Conservation (phyloP, 2,888 invertebrate genomes). For the Melanophora roralis region DNA sequence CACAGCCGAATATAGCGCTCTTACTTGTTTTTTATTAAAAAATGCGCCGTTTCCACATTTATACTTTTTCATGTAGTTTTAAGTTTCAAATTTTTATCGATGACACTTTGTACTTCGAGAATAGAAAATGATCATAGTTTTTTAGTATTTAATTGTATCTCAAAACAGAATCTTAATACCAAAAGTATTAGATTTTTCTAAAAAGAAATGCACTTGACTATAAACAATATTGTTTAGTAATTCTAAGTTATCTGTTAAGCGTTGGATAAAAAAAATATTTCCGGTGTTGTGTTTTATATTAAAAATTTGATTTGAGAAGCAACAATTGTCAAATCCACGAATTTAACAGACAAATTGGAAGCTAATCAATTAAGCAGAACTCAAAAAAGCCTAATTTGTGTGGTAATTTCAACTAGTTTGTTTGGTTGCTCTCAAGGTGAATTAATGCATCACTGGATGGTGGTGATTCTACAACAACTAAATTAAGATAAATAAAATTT, state of each 20-base stretch:
- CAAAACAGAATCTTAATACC: neutral
- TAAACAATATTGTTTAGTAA: neutral
- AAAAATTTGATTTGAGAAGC: too few relatives aligned
- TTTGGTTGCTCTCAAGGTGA: too few relatives aligned
- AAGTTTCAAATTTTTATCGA: slow-evolving; percentile 8
- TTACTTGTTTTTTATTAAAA: neutral
- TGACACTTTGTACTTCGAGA: neutral
- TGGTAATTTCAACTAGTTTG: too few relatives aligned
- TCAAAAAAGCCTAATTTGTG: too few relatives aligned
- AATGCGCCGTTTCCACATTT: neutral
- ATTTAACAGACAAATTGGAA: too few relatives aligned
- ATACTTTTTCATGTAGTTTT: neutral
- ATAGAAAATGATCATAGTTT: neutral
- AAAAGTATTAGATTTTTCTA: neutral
- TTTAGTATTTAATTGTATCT: neutral
- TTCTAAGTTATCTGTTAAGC: neutral
- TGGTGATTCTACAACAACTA: too few relatives aligned
- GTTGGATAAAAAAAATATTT: neutral
- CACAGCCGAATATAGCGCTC: too few relatives aligned
- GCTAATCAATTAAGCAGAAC: too few relatives aligned
- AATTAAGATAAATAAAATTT: too few relatives aligned
- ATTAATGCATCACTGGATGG: too few relatives aligned
- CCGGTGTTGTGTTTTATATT: neutral
- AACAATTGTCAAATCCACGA: too few relatives aligned
- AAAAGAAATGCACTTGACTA: neutral